Conservation (phyloP, 1,140 invertebrate genomes). For the Drosophila chauvacae region DNA sequence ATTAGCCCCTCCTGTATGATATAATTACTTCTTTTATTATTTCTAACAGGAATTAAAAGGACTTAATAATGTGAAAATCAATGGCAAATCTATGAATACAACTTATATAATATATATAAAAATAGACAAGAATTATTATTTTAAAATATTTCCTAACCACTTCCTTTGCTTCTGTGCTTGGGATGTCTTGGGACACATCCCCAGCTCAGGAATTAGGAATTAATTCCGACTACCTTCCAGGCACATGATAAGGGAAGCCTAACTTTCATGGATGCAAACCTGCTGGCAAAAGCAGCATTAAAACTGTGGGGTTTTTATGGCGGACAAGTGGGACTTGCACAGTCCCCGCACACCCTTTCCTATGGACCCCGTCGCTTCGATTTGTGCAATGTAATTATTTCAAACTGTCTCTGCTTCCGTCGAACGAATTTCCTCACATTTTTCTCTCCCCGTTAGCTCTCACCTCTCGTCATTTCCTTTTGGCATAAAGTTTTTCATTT, state of each 20-base stretch:
- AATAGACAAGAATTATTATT: not conserved
- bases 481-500: conserved; percentile 70
- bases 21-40: not conserved
- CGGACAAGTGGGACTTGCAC: not conserved
- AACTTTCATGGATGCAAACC: not conserved
- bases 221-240: not conserved
- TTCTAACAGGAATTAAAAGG: not conserved
- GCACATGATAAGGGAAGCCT: not conserved
- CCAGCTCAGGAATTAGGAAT: not conserved
- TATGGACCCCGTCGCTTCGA: conserved; percentile 7
- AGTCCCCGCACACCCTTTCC: not conserved
- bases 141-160: not conserved
- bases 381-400: conserved; percentile 76
- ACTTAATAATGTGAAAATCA: not conserved
- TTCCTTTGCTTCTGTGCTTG: too few species aligned
- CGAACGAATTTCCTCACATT: conserved; percentile 50
- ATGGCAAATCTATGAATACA: not conserved
- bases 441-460: conserved; percentile 14
- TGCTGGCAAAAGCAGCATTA: not conserved
- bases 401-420: conserved; percentile 79
- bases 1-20: not conserved
- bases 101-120: not conserved
- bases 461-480: conserved; percentile 53
- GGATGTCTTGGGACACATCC: not conserved
- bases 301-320: not conserved